A percentile compares a stretch with the other conserved stretches of the same genome.
phyloP scores from a whole-genome alignment of 2,888 invertebrate species.

The Tetragnatha montana region DNA sequence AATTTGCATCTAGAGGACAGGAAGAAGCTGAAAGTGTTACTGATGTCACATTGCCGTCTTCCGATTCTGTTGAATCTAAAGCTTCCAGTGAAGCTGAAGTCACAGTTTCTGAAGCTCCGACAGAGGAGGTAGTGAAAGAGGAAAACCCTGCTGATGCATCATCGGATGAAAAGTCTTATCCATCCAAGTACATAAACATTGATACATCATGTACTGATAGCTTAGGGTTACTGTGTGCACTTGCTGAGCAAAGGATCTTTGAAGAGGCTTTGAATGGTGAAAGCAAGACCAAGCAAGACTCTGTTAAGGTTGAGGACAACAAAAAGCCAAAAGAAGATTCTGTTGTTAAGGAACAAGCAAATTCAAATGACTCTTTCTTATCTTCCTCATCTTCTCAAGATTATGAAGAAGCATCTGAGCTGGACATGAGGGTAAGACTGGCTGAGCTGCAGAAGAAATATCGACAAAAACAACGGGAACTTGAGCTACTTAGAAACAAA shows the following conservation, averaged over 20 bases:
- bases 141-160: background rate
- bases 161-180: conserved; percentile 24
- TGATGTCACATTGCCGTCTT: background rate
- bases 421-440: conserved; percentile 87
- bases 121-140: background rate
- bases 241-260: conserved; percentile 89
- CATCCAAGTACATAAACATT: conserved; percentile 52
- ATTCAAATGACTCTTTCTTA: conserved; percentile 45
- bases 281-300: conserved; percentile 25
- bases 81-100: background rate
- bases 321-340: conserved; percentile 6
- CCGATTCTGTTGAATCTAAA: background rate
- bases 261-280: conserved; percentile 79
- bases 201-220: conserved; percentile 73
- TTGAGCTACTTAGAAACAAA: conserved; percentile 76
- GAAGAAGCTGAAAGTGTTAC: conserved; percentile 21
- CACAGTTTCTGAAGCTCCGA: background rate
- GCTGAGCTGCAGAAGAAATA: conserved; percentile 88
- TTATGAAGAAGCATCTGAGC: conserved; percentile 84
- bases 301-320: conserved; percentile 7
- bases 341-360: conserved; percentile 30
- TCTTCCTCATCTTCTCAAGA: conserved; percentile 63
- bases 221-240: conserved; percentile 86
- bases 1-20: conserved; percentile 77
- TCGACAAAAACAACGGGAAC: conserved; percentile 87